Percentiles rank a stretch among this genome's conserved stretches.
Evolutionary conservation across 2,113 vertebrate genomes (phyloP).

Genomic region (Lutjanus erythropterus): DNA sequence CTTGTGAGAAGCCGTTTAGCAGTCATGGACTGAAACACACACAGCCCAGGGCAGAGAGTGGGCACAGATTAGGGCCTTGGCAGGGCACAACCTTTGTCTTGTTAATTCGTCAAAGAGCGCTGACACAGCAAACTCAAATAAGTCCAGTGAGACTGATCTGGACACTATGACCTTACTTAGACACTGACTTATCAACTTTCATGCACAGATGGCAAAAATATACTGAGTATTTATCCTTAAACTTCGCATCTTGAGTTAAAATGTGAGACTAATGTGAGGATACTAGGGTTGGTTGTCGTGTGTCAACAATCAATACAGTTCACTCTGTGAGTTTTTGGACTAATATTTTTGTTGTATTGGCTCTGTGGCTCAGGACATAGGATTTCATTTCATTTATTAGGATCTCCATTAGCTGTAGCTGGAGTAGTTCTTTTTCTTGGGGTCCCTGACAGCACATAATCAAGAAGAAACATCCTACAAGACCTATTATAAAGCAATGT

Average conservation of each 20-base stretch:
- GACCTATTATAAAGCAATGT: too few relatives aligned
- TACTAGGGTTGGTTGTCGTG: not conserved
- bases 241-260: not conserved
- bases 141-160: conserved; percentile 25
- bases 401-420: too few relatives aligned
- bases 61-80: conserved; percentile 45
- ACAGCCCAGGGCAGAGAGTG: conserved; percentile 41
- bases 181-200: conserved; percentile 2
- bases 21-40: conserved; percentile 47
- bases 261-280: too few relatives aligned
- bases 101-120: conserved; percentile 36
- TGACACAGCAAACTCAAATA: conserved; percentile 45
- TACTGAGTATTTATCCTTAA: not conserved
- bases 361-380: not conserved
- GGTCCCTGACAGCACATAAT: too few relatives aligned
- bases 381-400: too few relatives aligned
- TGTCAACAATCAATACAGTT: not conserved
- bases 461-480: too few relatives aligned
- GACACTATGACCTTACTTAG: conserved; percentile 30
- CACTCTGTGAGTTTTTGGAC: not conserved
- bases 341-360: too few relatives aligned
- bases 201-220: not conserved
- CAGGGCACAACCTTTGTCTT: conserved; percentile 59
- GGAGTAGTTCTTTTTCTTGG: too few relatives aligned
- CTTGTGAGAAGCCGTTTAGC: conserved; percentile 46